Conservation (phyloP, 2,888 invertebrate species). For the Xanthia togata region DNA sequence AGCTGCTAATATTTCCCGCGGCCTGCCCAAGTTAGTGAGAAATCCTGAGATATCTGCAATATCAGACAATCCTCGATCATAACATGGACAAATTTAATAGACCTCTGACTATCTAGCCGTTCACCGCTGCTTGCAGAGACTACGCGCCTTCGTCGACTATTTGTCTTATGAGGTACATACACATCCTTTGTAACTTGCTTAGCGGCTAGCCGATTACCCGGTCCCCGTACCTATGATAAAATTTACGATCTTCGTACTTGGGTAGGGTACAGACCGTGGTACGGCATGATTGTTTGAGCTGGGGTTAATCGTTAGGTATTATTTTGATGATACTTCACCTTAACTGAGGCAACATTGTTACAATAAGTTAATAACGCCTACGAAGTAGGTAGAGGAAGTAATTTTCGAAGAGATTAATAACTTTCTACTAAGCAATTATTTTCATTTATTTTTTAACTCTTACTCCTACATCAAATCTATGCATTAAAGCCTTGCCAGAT, state of each 20-base stretch:
- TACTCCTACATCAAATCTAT: not conserved
- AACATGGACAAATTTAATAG: not conserved
- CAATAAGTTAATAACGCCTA: too few species aligned
- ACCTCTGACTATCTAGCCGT: not conserved
- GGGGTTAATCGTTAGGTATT: not conserved
- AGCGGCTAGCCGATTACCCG: conserved; percentile 7
- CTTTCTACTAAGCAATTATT: too few species aligned
- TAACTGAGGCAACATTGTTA: not conserved
- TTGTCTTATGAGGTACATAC: conserved; percentile 2
- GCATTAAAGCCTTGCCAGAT: not conserved
- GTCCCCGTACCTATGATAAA: conserved; percentile 2
- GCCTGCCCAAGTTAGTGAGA: too few species aligned
- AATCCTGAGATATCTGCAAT: not conserved
- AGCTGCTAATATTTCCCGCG: not conserved
- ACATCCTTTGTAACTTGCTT: not conserved
- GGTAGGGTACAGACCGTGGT: not conserved
- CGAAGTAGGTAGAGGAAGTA: not conserved
- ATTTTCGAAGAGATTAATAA: too few species aligned
- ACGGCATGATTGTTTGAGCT: not conserved
- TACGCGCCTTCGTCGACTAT: conserved; percentile 17
- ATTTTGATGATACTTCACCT: not conserved
- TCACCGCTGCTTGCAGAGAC: conserved; percentile 24
- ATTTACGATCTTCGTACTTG: conserved; percentile 16
- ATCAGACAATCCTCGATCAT: not conserved
- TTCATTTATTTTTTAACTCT: too few species aligned